Evolutionary conservation across 2,888 invertebrate species (phyloP), one percentile per base, ranked within the genome.

Genomic region (Nemotelus nigrinus): DNA sequence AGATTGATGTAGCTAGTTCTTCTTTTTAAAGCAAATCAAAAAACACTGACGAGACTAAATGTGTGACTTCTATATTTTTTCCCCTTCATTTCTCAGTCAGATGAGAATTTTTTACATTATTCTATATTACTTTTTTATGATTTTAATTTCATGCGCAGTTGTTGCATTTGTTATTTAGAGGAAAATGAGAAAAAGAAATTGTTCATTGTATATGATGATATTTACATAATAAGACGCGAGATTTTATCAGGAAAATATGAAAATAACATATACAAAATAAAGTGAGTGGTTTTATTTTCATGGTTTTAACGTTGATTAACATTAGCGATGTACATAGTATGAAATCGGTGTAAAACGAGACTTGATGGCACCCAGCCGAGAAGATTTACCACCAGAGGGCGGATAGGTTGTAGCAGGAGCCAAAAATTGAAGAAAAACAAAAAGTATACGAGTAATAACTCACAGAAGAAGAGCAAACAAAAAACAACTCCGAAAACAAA

Each of bases 211-310:
- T 57, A 76, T 76, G 76, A 50, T 68, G 68, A 63, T 76, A 78
- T 78, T 78, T 78, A 78, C 76, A 78, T 72, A 77, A 77, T 77
- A 72, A 76, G 77, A 67, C 65, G 71, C 72, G 72, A 78, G 65
- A 72, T 78, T 78, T 72, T 78, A 72, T 72, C 72, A 74, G 71
- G 63, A 65, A 76, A 65, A 65, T 55, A 65, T 45, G 67, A 64
- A 43, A 76, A 76, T 25, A 25, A 25, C 25, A 74, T 48, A 63
- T 43, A 74, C 6, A 45, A 74, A 76, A 76, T 76, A 64, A 76
- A 64, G 65, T 64, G 25, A 25, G 25, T 25, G 25, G 25, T 25
- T 25, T 25, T 25, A 25, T 25, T 25, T 25, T 25, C 25, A 25
- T 25, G 25, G 25, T 25, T 25, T 25, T 25, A 25, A 25, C 25